Evolutionary conservation across 1,140 invertebrate genomes (phyloP).

Genomic region (Popillia japonica): DNA sequence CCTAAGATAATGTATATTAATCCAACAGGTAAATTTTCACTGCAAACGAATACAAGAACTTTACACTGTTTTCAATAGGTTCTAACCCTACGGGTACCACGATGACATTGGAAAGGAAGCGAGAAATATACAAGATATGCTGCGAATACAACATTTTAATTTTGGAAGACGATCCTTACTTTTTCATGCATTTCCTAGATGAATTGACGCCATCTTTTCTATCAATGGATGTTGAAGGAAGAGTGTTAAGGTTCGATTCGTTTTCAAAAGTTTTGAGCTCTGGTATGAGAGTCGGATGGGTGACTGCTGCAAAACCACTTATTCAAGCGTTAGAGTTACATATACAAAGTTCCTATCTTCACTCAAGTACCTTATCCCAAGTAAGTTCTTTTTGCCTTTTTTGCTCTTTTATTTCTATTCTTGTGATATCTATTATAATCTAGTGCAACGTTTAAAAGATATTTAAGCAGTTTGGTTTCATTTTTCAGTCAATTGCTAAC

Average conservation of each 20-base stretch:
- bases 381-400: conserved; percentile 43
- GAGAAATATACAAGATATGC: conserved; percentile 77
- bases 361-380: conserved; percentile 78
- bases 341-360: conserved; percentile 76
- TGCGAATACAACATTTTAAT: conserved; percentile 81
- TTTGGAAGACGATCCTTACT: conserved; percentile 85
- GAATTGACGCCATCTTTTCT: conserved; percentile 73
- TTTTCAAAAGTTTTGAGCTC: conserved; percentile 81
- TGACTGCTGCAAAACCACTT: conserved; percentile 73
- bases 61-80: conserved; percentile 52
- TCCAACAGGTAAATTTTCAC: conserved; percentile 61
- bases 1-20: conserved; percentile 70
- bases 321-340: conserved; percentile 72
- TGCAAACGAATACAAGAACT: too few relatives aligned
- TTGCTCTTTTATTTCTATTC: background rate
- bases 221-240: conserved; percentile 77
- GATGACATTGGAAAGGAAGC: conserved; percentile 70
- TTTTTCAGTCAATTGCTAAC: conserved; percentile 67
- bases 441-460: background rate
- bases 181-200: conserved; percentile 75
- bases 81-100: conserved; percentile 77
- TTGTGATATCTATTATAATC: too few relatives aligned
- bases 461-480: conserved; percentile 46
- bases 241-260: conserved; percentile 81
- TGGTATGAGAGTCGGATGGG: conserved; percentile 74